A percentile compares a stretch with the other conserved stretches of the same genome.
Evolutionary conservation across 2,888 invertebrate species (phyloP).

Genomic region (Neoaliturus tenellus): DNA sequence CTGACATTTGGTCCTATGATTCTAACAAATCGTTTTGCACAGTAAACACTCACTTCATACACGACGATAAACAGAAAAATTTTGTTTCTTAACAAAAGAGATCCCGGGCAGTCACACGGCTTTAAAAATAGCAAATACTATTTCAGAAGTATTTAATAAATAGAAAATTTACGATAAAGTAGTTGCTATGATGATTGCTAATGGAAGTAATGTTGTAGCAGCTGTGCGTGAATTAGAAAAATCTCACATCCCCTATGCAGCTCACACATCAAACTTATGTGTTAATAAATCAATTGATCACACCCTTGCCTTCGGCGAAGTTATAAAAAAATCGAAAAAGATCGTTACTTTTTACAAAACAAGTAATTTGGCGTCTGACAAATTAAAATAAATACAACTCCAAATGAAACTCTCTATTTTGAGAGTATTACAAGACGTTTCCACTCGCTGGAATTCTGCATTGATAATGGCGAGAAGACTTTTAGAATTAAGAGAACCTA

Average conservation of each 20-base stretch:
- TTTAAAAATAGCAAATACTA: constrained; percentile 59
- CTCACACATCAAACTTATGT: constrained; percentile 65
- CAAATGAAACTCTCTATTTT: background rate
- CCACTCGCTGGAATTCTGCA: constrained; percentile 10
- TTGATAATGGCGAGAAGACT: background rate
- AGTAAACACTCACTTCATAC: constrained; percentile 66
- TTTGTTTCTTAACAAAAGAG: constrained; percentile 64
- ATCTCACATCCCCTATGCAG: constrained; percentile 66
- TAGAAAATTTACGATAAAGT: constrained; percentile 67
- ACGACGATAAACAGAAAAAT: constrained; percentile 59
- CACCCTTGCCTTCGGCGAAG: background rate
- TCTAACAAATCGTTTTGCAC: constrained; percentile 65
- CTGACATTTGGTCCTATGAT: constrained; percentile 68
- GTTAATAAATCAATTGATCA: background rate
- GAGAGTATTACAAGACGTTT: constrained; percentile 6
- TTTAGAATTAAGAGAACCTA: constrained; percentile 2
- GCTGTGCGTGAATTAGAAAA: constrained; percentile 64
- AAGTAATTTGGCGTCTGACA: constrained; percentile 14
- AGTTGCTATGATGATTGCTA: constrained; percentile 66
- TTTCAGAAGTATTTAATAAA: constrained; percentile 64
- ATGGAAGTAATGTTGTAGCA: constrained; percentile 67
- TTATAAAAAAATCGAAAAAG: background rate
- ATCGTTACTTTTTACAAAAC: constrained; percentile 6
- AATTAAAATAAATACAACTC: background rate
- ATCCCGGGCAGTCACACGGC: constrained; percentile 61